A percentile compares a stretch with the other conserved stretches of the same genome.
phyloP scores from a whole-genome alignment of 92 coral and sea anemone species.

The Paramuricea clavata region DNA sequence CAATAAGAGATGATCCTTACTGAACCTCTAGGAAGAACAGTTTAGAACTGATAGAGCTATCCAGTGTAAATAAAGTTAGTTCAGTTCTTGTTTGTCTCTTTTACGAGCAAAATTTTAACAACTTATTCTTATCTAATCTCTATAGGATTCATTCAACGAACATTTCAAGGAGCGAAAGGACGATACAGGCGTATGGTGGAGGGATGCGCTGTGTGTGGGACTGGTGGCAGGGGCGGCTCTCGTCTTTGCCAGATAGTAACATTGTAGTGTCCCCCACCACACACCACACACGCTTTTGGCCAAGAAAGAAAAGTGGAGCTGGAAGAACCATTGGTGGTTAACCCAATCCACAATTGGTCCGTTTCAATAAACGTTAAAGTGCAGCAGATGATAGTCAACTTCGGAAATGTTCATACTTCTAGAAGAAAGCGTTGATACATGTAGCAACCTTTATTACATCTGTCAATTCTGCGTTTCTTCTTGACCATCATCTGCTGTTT shows the following conservation, averaged over 20 bases:
- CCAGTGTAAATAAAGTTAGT: neutral
- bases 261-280: neutral
- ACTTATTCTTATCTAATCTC: conserved; percentile 9
- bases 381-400: neutral
- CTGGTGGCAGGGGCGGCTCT: conserved; percentile 42
- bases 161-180: conserved; percentile 81
- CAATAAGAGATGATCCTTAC: no score
- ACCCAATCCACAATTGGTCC: neutral
- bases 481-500: neutral
- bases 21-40: no score
- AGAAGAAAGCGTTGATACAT: no score
- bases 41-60: no score
- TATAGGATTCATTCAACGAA: conserved; percentile 87
- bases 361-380: neutral
- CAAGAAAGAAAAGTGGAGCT: neutral
- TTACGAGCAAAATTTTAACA: neutral
- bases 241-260: conserved; percentile 40
- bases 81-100: neutral
- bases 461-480: no score
- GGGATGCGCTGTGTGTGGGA: conserved; percentile 73
- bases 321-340: neutral
- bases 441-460: no score
- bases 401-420: no score
- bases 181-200: conserved; percentile 86
- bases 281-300: conserved; percentile 1